Evolutionary conservation across 2,797 vertebrate genomes (phyloP).

Genomic region (Coregonus sp.): DNA sequence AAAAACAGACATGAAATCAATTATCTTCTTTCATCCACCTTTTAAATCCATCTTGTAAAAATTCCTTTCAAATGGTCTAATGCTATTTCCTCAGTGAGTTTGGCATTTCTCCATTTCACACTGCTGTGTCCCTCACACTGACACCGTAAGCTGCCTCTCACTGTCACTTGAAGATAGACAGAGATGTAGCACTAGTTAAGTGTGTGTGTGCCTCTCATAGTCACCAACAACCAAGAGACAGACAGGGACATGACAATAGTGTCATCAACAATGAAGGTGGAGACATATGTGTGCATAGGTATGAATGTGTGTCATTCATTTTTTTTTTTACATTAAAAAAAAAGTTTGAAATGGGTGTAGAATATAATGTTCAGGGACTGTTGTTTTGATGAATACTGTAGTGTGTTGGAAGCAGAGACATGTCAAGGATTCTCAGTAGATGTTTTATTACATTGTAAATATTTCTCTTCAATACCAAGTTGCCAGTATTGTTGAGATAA

Average conservation of each 20-base stretch:
- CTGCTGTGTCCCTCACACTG: conserved; percentile 40
- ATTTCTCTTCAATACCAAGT: background rate
- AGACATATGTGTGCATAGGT: conserved; percentile 34
- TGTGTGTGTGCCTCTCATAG: too few relatives aligned
- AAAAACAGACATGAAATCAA: conserved; percentile 29
- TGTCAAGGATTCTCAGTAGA: background rate
- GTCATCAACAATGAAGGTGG: conserved; percentile 30
- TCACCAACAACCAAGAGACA: background rate
- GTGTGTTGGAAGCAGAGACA: background rate
- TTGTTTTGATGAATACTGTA: background rate
- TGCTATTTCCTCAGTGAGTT: conserved; percentile 36
- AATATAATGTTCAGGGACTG: background rate
- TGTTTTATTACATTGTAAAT: background rate
- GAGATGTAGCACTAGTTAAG: background rate
- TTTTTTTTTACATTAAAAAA: too few relatives aligned
- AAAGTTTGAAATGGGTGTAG: background rate
- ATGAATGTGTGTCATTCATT: background rate
- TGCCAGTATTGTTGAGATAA: background rate
- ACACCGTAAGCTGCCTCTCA: conserved; percentile 32
- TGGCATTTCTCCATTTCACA: conserved; percentile 44
- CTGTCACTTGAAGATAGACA: background rate
- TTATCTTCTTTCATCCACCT: conserved; percentile 34
- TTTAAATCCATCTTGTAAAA: conserved; percentile 45
- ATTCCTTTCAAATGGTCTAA: conserved; percentile 44
- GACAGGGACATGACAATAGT: background rate